Conservation (phyloP, 2,888 invertebrate genomes). For the Bellardia pandia region DNA sequence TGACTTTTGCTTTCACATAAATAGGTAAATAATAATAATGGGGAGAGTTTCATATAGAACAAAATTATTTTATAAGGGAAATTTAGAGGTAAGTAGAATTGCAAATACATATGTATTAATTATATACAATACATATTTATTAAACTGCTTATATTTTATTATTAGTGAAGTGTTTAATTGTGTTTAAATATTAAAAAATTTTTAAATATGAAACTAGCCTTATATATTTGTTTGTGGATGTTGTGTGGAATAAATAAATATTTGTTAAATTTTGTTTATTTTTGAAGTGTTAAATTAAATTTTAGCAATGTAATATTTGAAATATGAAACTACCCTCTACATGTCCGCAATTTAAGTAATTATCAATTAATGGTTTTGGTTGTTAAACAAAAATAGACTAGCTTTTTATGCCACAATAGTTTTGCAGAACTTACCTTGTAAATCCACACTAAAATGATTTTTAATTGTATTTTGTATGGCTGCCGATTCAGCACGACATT, state of each 20-base stretch:
- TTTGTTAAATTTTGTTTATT: too few species aligned
- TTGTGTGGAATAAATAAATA: too few species aligned
- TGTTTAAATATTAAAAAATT: too few species aligned
- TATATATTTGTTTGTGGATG: too few species aligned
- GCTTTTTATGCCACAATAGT: neutral
- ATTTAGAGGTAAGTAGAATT: too few species aligned
- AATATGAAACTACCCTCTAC: neutral
- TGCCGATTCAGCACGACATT: conserved; percentile 89
- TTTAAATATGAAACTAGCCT: too few species aligned
- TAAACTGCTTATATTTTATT: too few species aligned
- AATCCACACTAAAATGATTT: conserved; percentile 85
- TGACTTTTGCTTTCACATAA: neutral
- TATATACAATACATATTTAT: too few species aligned
- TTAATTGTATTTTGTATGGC: conserved; percentile 85
- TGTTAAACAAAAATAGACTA: neutral
- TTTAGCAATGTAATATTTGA: neutral
- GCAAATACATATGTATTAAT: neutral
- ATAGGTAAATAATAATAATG: neutral
- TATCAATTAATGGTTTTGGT: neutral
- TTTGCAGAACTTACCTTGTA: conserved; percentile 86
- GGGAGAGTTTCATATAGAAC: neutral
- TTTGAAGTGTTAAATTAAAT: too few species aligned
- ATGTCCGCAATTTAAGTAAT: neutral
- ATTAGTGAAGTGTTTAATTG: too few species aligned
- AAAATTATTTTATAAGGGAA: too few species aligned